A percentile compares a stretch with the other conserved stretches of the same genome.
Evolutionary conservation across 2,888 invertebrate genomes (phyloP).

Genomic region (Amiota communis): DNA sequence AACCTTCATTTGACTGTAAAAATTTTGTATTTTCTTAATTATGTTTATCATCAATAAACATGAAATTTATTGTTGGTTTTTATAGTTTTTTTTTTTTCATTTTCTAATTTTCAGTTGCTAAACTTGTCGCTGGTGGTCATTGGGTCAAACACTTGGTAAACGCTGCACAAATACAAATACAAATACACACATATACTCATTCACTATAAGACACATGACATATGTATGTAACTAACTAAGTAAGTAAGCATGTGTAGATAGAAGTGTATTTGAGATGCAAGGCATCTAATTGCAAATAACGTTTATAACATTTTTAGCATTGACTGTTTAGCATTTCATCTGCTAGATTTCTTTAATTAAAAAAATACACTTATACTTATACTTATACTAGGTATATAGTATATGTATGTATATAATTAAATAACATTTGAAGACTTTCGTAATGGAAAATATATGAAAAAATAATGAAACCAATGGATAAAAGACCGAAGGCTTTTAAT

Average conservation of each 20-base stretch:
- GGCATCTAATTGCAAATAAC: neutral
- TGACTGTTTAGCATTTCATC: slow-evolving; percentile 6
- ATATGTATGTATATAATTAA: too few species aligned
- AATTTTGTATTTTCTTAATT: slow-evolving; percentile 39
- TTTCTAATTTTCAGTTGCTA: slow-evolving; percentile 50
- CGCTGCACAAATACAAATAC: slow-evolving; percentile 3
- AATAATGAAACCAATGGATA: neutral
- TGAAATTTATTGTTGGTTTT: slow-evolving; percentile 30
- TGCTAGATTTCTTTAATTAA: slow-evolving; percentile 55
- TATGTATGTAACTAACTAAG: too few species aligned
- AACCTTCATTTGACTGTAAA: neutral
- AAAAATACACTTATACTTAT: slow-evolving; percentile 33
- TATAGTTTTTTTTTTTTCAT: slow-evolving; percentile 31
- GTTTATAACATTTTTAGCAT: neutral
- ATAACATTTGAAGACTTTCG: slow-evolving; percentile 53
- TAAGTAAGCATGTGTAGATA: too few species aligned
- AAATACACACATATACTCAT: neutral
- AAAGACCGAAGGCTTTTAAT: neutral
- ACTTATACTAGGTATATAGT: too few species aligned
- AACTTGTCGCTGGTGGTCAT: slow-evolving; percentile 57
- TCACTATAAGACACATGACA: too few species aligned
- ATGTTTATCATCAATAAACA: slow-evolving; percentile 54
- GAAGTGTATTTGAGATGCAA: neutral
- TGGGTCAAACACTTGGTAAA: slow-evolving; percentile 53
- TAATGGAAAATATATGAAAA: slow-evolving; percentile 37